These are phyloP conservation scores for Labia minor DNA, from an alignment of 2,888 invertebrate species.

Conservation along the genomic window DNA sequence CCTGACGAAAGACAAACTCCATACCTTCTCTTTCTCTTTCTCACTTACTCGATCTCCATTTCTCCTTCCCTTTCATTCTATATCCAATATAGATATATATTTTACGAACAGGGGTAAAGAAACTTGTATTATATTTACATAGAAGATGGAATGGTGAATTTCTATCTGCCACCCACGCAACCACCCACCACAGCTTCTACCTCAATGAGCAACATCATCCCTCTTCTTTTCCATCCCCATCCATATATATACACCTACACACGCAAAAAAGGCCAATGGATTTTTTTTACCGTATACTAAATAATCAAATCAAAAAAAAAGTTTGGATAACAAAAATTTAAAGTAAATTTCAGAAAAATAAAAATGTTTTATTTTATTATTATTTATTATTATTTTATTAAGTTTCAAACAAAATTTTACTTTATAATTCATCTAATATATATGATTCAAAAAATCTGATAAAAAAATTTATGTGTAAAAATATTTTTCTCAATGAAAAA, in stretches of 20 bases:
- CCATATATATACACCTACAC: background rate
- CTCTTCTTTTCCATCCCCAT: conserved; percentile 16
- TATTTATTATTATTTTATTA: too few species aligned
- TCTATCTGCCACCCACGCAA: conserved; percentile 22
- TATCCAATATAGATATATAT: too few species aligned
- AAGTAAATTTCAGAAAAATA: too few species aligned
- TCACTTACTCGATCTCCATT: conserved; percentile 17
- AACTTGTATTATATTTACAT: conserved; percentile 7
- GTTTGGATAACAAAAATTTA: too few species aligned
- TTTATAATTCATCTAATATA: too few species aligned
- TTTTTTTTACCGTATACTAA: too few species aligned
- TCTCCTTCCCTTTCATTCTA: conserved; percentile 25
- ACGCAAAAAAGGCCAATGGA: background rate
- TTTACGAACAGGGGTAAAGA: conserved; percentile 31
- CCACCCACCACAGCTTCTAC: conserved; percentile 20
- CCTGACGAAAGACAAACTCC: conserved; percentile 4
- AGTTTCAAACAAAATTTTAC: too few species aligned
- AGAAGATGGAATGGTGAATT: conserved; percentile 16
- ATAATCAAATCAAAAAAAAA: too few species aligned
- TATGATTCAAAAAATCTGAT: too few species aligned
- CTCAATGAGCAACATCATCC: conserved; percentile 22
- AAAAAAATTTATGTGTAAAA: too few species aligned
- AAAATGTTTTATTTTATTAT: too few species aligned
- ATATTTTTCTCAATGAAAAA: too few species aligned
- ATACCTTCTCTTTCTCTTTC: conserved; percentile 15